Evolutionary conservation across 2,888 invertebrate genomes (phyloP).

Genomic region (Volucella zonaria): DNA sequence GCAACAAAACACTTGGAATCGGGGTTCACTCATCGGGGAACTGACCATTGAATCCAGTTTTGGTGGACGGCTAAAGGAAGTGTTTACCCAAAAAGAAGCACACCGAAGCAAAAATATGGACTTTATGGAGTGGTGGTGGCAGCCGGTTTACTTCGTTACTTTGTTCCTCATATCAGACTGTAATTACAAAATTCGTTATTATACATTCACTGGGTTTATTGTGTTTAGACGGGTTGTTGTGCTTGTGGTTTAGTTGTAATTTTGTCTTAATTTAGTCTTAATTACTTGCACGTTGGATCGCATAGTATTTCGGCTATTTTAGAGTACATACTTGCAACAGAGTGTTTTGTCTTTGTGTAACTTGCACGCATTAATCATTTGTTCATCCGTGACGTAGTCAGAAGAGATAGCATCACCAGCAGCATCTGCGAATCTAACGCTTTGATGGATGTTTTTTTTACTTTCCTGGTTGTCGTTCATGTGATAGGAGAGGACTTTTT

Average conservation of each 20-base stretch:
- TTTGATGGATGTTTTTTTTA: too few species aligned
- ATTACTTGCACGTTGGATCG: conserved; percentile 1
- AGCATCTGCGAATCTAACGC: too few species aligned
- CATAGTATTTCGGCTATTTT: neutral
- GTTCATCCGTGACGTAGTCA: too few species aligned
- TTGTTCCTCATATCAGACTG: conserved; percentile 55
- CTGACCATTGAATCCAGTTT: conserved; percentile 68
- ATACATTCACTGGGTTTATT: conserved; percentile 46
- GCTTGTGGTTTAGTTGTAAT: neutral
- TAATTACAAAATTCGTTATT: conserved; percentile 56
- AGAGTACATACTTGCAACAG: too few species aligned
- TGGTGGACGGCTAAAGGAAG: conserved; percentile 51
- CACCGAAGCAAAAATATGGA: conserved; percentile 9
- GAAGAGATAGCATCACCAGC: too few species aligned
- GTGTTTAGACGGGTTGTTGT: conserved; percentile 27
- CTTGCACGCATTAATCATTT: too few species aligned
- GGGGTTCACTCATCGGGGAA: conserved; percentile 52
- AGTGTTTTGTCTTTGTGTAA: too few species aligned
- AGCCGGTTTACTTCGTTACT: conserved; percentile 19
- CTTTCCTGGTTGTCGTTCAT: too few species aligned
- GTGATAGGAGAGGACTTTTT: too few species aligned
- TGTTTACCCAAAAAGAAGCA: conserved; percentile 37
- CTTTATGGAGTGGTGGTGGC: conserved; percentile 44
- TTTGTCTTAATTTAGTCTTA: conserved; percentile 20
- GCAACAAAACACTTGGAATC: conserved; percentile 55